Evolutionary conservation across 2,113 vertebrate genomes (phyloP), one percentile per base, ranked within the genome.

Genomic region (Apteryx owenii): DNA sequence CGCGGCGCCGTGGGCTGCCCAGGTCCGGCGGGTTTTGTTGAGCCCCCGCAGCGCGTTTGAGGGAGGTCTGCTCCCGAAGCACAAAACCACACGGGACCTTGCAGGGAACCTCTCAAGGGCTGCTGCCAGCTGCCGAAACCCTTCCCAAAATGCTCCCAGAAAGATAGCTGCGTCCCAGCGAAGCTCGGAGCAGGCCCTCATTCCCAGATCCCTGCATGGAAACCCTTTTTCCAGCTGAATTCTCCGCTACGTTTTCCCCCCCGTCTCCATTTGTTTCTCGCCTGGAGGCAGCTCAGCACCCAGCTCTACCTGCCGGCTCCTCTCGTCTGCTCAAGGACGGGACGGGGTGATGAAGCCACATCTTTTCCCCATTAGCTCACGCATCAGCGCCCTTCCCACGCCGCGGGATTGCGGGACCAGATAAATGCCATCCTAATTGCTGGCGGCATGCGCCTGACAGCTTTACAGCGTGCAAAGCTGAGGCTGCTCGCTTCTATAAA

Each of bases 331-430:
- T 31, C 3, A 10, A 20, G 36, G 89, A 81, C 25, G 73, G 86
- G 48, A 38, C 44, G 14, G 36, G 48, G 60, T 61, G 22, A 69
- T 2, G 4, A n/a, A 56, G 8, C 17, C 33, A 25, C 94, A 85
- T 29, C 89, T 92, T 91, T 80, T 83, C 75, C 81, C 77, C 75
- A 31, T 82, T 79, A 93, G 48, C 56, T 92, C 69, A 70, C 58
- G 79, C 72, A 78, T 0, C 20, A 36, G 60, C 50, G 46, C 42
- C 22, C 14, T 64, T 20, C 60, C 60, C 46, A 15, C n/a, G n/a
- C 75, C 6, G 3, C 28, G n/a, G 58, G 48, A 51, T 71, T 69
- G 56, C 50, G 62, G 93, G 78, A 88, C 66, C 71, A 85, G 96
- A 66, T 42, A 89, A 91, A 89, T 70, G 81, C 91, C 50, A 56